Evolutionary conservation across 2,113 vertebrate genomes (phyloP).

Genomic region (Struthidea cinerea): DNA sequence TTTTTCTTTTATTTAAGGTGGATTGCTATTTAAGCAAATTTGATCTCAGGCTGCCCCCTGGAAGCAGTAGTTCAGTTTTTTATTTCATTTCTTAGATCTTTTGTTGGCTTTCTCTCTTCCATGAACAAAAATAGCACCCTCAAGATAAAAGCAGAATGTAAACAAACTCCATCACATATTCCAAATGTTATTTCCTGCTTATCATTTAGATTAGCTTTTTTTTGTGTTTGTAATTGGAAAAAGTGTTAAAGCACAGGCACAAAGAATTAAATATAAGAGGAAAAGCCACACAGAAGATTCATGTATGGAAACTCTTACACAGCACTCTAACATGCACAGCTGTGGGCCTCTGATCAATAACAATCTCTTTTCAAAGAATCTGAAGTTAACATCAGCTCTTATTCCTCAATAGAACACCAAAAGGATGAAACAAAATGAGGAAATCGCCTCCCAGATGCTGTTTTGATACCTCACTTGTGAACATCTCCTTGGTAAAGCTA

Average conservation of each 20-base stretch:
- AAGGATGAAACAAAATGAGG: not conserved
- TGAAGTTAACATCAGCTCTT: constrained; percentile 23
- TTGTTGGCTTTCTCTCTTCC: not conserved
- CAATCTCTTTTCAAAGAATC: constrained; percentile 24
- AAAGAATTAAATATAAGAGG: not conserved
- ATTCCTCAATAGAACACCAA: not conserved
- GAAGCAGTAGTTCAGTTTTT: not conserved
- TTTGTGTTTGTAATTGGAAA: not conserved
- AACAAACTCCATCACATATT: not conserved
- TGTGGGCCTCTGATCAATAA: constrained; percentile 23
- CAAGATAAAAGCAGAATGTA: not conserved
- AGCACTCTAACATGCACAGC: not conserved
- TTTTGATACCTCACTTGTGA: constrained; percentile 11
- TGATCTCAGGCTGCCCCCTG: not conserved
- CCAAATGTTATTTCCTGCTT: not conserved
- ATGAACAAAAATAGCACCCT: not conserved
- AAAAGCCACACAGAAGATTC: not conserved
- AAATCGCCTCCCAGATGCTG: not conserved
- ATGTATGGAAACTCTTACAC: not conserved
- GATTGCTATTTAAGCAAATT: not conserved
- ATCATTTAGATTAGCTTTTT: not conserved
- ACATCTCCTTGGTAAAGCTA: not conserved
- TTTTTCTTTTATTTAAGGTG: not conserved
- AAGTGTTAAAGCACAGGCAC: not conserved
- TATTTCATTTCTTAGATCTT: not conserved